These are phyloP conservation scores for Macrotus californicus DNA, from an alignment of 2,113 vertebrate species.

Conservation along the genomic window DNA sequence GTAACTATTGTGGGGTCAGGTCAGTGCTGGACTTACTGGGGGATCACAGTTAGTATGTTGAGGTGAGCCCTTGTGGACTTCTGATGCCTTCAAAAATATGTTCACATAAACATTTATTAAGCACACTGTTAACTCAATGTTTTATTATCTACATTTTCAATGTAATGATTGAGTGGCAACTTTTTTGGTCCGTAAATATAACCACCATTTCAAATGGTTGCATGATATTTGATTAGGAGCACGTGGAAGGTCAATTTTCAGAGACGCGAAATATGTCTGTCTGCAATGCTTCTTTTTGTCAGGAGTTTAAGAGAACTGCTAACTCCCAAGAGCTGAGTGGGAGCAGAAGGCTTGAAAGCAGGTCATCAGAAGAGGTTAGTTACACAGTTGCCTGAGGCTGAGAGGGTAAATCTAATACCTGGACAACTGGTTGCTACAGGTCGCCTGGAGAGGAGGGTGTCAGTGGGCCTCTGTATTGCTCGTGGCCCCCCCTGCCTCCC, in stretches of 20 bases:
- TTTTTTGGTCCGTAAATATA: neutral
- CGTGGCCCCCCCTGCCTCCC: no score
- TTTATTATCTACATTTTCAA: slow-evolving; percentile 31
- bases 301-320: slow-evolving; percentile 50
- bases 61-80: neutral
- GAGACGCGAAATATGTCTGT: neutral
- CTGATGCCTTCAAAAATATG: neutral
- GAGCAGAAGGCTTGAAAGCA: slow-evolving; percentile 76
- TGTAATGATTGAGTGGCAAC: neutral
- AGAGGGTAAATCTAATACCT: slow-evolving; percentile 82
- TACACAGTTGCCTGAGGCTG: slow-evolving; percentile 58
- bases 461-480: slow-evolving; percentile 72
- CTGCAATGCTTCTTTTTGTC: neutral
- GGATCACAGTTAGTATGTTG: neutral
- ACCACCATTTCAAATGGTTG: neutral
- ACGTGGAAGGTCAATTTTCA: neutral
- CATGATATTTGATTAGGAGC: neutral
- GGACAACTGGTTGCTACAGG: slow-evolving; percentile 80
- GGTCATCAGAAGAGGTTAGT: slow-evolving; percentile 75
- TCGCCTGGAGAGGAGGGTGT: slow-evolving; percentile 64
- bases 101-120: neutral
- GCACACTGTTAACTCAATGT: neutral
- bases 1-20: neutral
- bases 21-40: neutral
- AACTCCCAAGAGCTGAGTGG: slow-evolving; percentile 39